Evolutionary conservation across 2,888 invertebrate genomes (phyloP).

Genomic region (Bimastos eiseni): DNA sequence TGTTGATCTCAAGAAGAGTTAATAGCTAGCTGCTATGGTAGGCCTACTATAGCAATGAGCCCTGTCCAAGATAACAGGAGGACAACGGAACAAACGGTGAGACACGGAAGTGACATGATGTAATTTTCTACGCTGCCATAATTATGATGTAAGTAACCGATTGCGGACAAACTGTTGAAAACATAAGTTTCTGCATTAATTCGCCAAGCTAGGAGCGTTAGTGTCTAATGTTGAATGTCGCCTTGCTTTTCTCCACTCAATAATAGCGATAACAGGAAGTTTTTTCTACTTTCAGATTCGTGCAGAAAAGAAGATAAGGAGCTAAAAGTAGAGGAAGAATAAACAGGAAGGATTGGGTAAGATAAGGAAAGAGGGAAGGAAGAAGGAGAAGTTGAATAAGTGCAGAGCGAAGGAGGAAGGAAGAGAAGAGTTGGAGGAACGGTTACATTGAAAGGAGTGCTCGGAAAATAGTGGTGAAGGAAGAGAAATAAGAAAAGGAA

Average conservation of each 20-base stretch:
- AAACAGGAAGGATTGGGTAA: neutral
- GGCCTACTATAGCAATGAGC: too few relatives aligned
- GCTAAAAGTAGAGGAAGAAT: neutral
- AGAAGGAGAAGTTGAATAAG: neutral
- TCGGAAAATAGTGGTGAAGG: neutral
- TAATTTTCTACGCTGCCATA: too few relatives aligned
- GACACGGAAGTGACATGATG: too few relatives aligned
- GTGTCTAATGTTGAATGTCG: too few relatives aligned
- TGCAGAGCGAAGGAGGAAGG: neutral
- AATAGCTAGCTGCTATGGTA: too few relatives aligned
- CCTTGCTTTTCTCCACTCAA: neutral
- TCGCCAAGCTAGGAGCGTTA: too few relatives aligned
- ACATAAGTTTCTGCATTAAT: too few relatives aligned
- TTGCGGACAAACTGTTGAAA: too few relatives aligned
- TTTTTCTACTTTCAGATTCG: neutral
- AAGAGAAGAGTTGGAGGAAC: neutral
- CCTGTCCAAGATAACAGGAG: too few relatives aligned
- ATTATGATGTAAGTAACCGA: too few relatives aligned
- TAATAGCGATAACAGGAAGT: neutral
- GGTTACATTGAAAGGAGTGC: neutral
- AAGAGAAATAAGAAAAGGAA: neutral
- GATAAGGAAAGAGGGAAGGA: neutral
- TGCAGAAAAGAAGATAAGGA: neutral
- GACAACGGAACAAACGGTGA: too few relatives aligned
- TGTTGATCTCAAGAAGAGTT: too few relatives aligned